Evolutionary conservation across 2,797 vertebrate genomes (phyloP).

Genomic region (Selene dorsalis): DNA sequence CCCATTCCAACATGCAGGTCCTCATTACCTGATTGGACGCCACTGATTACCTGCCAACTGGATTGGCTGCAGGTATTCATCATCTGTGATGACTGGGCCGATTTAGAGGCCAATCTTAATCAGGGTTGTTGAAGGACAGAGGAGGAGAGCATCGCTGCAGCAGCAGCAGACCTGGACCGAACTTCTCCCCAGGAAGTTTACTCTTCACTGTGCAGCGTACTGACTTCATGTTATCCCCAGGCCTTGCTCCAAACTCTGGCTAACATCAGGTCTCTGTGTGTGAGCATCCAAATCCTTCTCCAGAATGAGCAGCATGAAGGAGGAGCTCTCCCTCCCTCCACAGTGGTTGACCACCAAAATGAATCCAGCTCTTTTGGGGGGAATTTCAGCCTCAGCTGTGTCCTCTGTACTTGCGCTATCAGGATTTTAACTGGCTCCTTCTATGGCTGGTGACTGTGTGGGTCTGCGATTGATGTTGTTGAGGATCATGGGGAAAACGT

Average conservation of each 20-base stretch:
- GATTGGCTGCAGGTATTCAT: constrained; percentile 81
- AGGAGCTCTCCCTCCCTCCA: constrained; percentile 9
- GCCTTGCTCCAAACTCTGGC: constrained; percentile 48
- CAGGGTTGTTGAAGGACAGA: constrained; percentile 66
- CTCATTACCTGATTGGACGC: constrained; percentile 80
- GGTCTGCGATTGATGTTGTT: constrained; percentile 44
- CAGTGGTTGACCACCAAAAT: constrained; percentile 35
- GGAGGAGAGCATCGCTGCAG: constrained; percentile 50
- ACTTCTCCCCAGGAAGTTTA: constrained; percentile 37
- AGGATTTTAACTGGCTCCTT: constrained; percentile 30
- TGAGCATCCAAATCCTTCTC: constrained; percentile 17
- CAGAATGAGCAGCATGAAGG: constrained; percentile 9
- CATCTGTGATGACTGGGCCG: constrained; percentile 71
- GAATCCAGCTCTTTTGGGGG: constrained; percentile 33
- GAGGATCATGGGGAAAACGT: constrained; percentile 55
- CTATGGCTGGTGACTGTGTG: constrained; percentile 56
- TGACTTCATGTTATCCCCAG: constrained; percentile 65
- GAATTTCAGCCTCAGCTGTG: constrained; percentile 39
- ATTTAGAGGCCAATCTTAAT: constrained; percentile 77
- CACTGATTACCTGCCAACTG: constrained; percentile 80
- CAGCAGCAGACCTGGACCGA: constrained; percentile 48
- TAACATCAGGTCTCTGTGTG: constrained; percentile 45
- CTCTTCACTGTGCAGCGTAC: constrained; percentile 19
- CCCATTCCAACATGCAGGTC: constrained; percentile 73
- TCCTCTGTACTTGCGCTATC: constrained; percentile 25